Conservation (phyloP, 2,797 vertebrate species). For the Pipistrellus pipistrellus region DNA sequence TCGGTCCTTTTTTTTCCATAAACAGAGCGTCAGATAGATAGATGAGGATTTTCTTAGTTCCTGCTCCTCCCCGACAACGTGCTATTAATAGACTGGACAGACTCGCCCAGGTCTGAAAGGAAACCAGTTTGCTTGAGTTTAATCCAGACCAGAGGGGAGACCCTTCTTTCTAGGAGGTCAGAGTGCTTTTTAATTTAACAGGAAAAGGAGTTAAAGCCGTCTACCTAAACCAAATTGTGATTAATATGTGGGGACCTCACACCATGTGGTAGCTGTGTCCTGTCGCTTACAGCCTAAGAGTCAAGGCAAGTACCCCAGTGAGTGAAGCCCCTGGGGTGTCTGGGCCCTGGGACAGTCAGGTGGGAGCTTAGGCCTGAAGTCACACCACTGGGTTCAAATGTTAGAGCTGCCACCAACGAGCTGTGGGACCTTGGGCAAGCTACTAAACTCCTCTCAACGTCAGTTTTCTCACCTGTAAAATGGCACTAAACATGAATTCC, state of each 20-base stretch:
- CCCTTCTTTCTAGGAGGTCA: not conserved
- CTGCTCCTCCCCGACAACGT: constrained; percentile 36
- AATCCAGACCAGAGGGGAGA: not conserved
- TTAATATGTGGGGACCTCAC: not conserved
- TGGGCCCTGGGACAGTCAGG: not conserved
- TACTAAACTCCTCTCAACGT: not conserved
- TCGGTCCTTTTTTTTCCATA: constrained; percentile 43
- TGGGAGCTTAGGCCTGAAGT: not conserved
- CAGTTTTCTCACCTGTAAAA: constrained; percentile 49
- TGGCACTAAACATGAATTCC: not conserved
- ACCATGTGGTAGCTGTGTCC: not conserved
- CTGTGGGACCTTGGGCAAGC: not conserved
- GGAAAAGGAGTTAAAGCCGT: not conserved
- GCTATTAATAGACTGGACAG: constrained; percentile 71
- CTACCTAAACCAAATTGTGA: not conserved
- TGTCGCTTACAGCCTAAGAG: not conserved
- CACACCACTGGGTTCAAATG: not conserved
- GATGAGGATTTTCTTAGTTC: constrained; percentile 58
- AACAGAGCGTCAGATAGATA: constrained; percentile 57
- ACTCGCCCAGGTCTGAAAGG: not conserved
- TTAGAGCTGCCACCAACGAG: not conserved
- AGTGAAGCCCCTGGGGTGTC: not conserved
- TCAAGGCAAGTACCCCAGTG: not conserved
- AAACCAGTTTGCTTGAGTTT: constrained; percentile 42
- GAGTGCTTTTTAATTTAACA: constrained; percentile 40